Evolutionary conservation across 2,888 invertebrate genomes (phyloP), one percentile per base, ranked within the genome.

Genomic region (Calliopum simillimum): DNA sequence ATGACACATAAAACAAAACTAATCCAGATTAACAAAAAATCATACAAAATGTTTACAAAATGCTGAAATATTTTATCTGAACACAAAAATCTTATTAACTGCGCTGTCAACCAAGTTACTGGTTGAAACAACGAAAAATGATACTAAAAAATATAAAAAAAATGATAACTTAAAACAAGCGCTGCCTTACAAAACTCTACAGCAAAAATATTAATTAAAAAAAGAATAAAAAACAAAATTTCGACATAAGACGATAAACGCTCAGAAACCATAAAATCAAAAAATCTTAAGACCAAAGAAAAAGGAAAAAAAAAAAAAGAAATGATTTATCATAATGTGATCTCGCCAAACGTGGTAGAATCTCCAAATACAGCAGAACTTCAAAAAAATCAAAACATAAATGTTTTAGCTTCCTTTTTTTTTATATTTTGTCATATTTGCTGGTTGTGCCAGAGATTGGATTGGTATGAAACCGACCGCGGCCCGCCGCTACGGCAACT

Each of bases 1-100:
- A 58, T 58, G 66, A 66, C 66, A 66, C 46, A 56, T 66, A 46
- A 56, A 66, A 66, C 47, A 66, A 66, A 66, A 66, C 56, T 66
- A 66, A 58, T 66, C 58, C 56, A 46, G 56, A 12, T 11, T 21
- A 53, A 23, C 13, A 53, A 1, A n/a, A 56, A 66, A 14, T 44
- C 55, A 46, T 66, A 25, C 56, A 66, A 66, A 66, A 56, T 56
- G 66, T 46, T 66, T 46, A 66, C 66, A 66, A 66, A 66, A 66
- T 33, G 66, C 46, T 66, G 46, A 66, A 66, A 66, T 66, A 47
- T 56, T 56, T 66, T 66, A 66, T 66, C 66, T 23, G 56, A 33
- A 25, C 56, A 11, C 16, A 58, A 46, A 14, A 66, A 66, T 66
- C 66, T 46, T n/a, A 19, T 46, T 62, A 62, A 62, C 61, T 62